phyloP scores from a whole-genome alignment of 2,797 vertebrate genomes.

The Labroides dimidiatus region DNA sequence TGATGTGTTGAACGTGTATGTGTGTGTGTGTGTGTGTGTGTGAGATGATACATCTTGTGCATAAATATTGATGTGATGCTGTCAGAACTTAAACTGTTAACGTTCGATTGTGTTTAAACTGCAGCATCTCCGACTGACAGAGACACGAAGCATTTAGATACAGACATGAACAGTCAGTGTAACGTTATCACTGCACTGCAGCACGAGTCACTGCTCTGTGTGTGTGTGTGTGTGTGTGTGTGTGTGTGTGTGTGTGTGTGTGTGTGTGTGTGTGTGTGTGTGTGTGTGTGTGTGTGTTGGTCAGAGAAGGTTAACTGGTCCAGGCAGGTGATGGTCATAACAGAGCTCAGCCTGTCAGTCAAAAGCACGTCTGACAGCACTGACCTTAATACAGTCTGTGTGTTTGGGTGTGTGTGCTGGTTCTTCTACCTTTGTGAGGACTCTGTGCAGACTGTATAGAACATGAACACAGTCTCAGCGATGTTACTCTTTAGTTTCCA shows the following conservation, averaged over 20 bases:
- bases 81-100: neutral
- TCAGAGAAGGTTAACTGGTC: constrained; percentile 41
- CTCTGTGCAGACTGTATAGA: neutral
- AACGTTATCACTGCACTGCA: constrained; percentile 40
- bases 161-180: neutral
- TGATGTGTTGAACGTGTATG: too few relatives aligned
- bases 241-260: neutral
- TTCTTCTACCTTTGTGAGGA: neutral
- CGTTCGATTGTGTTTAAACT: neutral
- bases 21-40: too few relatives aligned
- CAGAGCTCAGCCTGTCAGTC: constrained; percentile 11
- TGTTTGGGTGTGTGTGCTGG: constrained; percentile 1
- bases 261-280: neutral
- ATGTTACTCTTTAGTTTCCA: too few relatives aligned
- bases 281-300: neutral
- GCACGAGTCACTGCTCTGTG: neutral
- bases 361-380: constrained; percentile 19
- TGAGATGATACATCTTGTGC: too few relatives aligned
- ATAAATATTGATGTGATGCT: too few relatives aligned
- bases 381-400: constrained; percentile 24
- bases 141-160: neutral
- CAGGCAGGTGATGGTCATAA: constrained; percentile 42
- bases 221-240: neutral
- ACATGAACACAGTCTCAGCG: too few relatives aligned
- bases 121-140: constrained; percentile 11